Evolutionary conservation across 2,888 invertebrate species (phyloP).

Genomic region (Omphaloscelis lunosa): DNA sequence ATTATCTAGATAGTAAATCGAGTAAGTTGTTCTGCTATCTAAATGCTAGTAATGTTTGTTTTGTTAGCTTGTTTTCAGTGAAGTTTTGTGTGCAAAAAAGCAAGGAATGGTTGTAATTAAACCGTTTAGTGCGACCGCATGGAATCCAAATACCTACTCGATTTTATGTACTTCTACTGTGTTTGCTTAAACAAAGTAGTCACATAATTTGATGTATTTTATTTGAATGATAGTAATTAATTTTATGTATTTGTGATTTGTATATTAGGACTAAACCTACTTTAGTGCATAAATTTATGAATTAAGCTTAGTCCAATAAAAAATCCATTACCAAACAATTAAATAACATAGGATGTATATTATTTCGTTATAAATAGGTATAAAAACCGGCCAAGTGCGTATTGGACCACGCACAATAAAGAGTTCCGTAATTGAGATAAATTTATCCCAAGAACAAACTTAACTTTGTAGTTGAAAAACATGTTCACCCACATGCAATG

Average conservation of each 20-base stretch:
- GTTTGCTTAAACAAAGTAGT: not conserved
- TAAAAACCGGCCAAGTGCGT: not conserved
- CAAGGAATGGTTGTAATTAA: conserved; percentile 12
- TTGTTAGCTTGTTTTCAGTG: not conserved
- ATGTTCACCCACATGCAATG: too few relatives aligned
- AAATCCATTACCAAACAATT: not conserved
- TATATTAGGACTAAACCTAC: not conserved
- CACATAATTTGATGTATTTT: not conserved
- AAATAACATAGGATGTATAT: not conserved
- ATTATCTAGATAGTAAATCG: not conserved
- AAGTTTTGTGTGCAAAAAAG: not conserved
- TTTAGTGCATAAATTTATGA: not conserved
- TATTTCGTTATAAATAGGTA: not conserved
- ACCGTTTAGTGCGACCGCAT: not conserved
- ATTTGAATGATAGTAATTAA: not conserved
- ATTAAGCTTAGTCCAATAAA: not conserved
- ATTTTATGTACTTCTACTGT: not conserved
- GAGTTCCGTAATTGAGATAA: too few relatives aligned
- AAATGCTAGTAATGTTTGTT: not conserved
- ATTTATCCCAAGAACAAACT: too few relatives aligned
- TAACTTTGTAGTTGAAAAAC: too few relatives aligned
- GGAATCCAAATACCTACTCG: not conserved
- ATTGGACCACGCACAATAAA: too few relatives aligned
- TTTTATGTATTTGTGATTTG: not conserved
- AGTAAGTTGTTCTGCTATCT: not conserved